phyloP scores from a whole-genome alignment of 2,797 vertebrate species.

The Leptoclinus maculatus region DNA sequence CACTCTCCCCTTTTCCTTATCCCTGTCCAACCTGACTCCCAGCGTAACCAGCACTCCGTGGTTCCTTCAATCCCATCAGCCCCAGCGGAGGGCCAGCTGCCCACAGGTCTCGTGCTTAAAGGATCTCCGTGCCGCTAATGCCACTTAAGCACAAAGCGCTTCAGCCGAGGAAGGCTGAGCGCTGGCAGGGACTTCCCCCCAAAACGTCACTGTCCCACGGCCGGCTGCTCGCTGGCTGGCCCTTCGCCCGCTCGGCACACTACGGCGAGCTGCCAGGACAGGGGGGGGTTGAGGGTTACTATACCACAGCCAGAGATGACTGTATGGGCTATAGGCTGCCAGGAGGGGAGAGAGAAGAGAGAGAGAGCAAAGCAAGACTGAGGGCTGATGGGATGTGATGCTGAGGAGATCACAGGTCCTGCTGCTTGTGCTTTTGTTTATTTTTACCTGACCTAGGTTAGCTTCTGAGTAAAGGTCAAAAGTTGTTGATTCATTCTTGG shows the following conservation, averaged over 20 bases:
- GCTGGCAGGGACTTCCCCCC: conserved; percentile 33
- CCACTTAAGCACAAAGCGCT: conserved; percentile 73
- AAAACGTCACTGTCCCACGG: conserved; percentile 28
- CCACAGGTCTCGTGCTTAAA: conserved; percentile 78
- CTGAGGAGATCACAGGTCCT: conserved; percentile 17
- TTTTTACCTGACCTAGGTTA: background rate
- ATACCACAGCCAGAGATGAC: conserved; percentile 37
- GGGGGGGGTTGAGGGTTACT: conserved; percentile 32
- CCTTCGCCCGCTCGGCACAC: conserved; percentile 13
- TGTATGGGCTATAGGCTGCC: conserved; percentile 1
- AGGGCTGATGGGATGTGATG: conserved; percentile 21
- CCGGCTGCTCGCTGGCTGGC: conserved; percentile 42
- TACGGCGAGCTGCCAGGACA: conserved; percentile 18
- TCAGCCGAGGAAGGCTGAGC: conserved; percentile 51
- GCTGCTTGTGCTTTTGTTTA: conserved; percentile 7
- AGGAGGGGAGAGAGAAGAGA: background rate
- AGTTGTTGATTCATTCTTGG: background rate
- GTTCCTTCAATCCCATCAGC: conserved; percentile 62
- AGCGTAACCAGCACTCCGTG: conserved; percentile 14
- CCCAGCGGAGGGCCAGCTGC: conserved; percentile 53
- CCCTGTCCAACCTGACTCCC: conserved; percentile 6
- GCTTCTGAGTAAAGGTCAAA: background rate
- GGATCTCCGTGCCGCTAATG: conserved; percentile 74
- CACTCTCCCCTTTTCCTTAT: background rate
- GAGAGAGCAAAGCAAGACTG: background rate